Evolutionary conservation across 2,113 vertebrate species (phyloP), one percentile per base, ranked within the genome.

Genomic region (Beaufortia kweichowensis): DNA sequence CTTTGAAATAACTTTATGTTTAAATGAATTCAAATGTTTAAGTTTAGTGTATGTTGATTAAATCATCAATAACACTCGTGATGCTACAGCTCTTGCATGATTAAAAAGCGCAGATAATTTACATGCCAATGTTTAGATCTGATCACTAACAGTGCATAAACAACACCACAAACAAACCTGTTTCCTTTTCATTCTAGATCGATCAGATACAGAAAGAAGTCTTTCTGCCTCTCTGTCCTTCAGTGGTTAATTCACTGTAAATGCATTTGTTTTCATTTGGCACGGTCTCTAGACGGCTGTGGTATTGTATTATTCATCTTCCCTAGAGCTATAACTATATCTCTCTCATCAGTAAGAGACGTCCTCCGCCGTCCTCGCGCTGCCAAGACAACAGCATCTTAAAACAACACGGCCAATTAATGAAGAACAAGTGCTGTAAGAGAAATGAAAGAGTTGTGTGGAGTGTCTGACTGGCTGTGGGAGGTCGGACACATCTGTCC

Each of bases 291-390:
- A 75, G 67, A 71, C 53, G 76, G 53, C 59, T 72, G 76, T 73
- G 73, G 60, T 55, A 33, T 79, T 79, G 76, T 69, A 79, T 85
- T 81, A 85, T 85, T 78, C 67, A 82, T 79, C 24, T 61, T 4
- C 69, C 79, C 69, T 41, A n/a, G 68, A 78, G 76, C 67, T 70
- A 75, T 75, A 59, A 69, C 77, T 74, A n/a, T n/a, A 62, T 78
- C 79, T 81, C 62, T 6, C n/a, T 75, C 28, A 66, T 76, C 61
- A 43, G 26, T 64, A 61, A 77, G 73, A 66, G 24, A 72, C 62
- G n/a, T 31, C 24, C 59, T 50, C 65, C 64, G 50, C 65, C 59
- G 67, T 75, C 70, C 79, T 71, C 72, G 69, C 77, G 43, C 66
- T 75, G 48, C 33, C 73, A 81, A 81, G 76, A 79, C 55, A 66